Conservation (phyloP, 2,113 vertebrate species). For the Clarias batrachus region DNA sequence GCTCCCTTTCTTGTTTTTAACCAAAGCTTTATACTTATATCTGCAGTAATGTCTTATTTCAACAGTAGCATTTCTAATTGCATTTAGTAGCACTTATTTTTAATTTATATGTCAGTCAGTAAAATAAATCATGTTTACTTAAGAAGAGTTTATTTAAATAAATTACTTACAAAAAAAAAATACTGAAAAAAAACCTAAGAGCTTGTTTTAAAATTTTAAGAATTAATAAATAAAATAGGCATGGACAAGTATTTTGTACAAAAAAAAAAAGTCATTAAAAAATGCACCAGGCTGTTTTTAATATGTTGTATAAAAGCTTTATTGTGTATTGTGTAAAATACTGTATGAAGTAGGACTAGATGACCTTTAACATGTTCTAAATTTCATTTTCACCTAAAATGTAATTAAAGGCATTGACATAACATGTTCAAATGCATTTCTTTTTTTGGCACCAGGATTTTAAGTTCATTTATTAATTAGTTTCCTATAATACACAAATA, state of each 20-base stretch:
- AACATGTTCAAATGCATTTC: background rate
- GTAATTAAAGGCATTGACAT: background rate
- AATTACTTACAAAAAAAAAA: background rate
- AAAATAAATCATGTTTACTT: background rate
- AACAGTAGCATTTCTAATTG: background rate
- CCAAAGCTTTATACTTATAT: too few species aligned
- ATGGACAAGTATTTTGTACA: background rate
- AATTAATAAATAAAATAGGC: background rate
- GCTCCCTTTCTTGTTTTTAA: background rate
- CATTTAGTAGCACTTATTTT: background rate
- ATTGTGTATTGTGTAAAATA: background rate
- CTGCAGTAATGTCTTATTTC: background rate
- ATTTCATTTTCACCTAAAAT: background rate
- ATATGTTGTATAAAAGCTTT: background rate
- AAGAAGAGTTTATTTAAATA: background rate
- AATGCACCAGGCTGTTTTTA: background rate
- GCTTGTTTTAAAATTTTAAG: conserved; percentile 1
- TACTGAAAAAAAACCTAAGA: background rate
- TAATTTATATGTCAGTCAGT: background rate
- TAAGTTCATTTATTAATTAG: background rate
- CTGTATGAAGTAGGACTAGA: background rate
- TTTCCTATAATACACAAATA: background rate
- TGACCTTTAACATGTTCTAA: background rate
- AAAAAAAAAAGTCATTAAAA: background rate
- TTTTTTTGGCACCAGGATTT: conserved; percentile 16